Evolutionary conservation across 64 coral and sea anemone species (phyloP).

Genomic region (Pocillopora damicornis): DNA sequence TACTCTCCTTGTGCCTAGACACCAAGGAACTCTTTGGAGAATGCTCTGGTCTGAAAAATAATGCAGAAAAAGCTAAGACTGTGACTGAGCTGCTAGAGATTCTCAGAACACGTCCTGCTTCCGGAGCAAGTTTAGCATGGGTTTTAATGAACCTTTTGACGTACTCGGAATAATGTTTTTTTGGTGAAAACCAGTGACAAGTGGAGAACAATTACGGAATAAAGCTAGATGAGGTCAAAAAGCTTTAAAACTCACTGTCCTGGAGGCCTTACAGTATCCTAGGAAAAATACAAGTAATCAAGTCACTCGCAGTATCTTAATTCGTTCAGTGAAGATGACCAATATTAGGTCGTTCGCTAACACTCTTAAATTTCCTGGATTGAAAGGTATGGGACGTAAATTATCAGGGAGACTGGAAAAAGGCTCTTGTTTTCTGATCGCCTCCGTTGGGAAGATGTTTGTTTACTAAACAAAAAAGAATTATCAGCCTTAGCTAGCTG

Average conservation of each 20-base stretch:
- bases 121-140: conserved; percentile 9
- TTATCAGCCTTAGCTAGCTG: background rate
- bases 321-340: conserved; percentile 17
- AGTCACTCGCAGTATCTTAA: conserved; percentile 22
- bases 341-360: conserved; percentile 8
- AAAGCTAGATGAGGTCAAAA: background rate
- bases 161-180: conserved; percentile 14
- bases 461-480: conserved; percentile 1
- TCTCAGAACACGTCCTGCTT: conserved; percentile 1
- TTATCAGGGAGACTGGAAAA: conserved; percentile 16
- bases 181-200: conserved; percentile 3
- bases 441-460: background rate
- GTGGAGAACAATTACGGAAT: conserved; percentile 8
- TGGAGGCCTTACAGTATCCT: conserved; percentile 12
- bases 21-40: conserved; percentile 9
- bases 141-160: conserved; percentile 5
- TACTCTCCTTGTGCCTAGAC: background rate
- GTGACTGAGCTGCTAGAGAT: conserved; percentile 11
- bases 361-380: conserved; percentile 20
- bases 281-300: no score
- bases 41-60: background rate
- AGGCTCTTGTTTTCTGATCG: conserved; percentile 13
- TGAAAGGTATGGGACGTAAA: conserved; percentile 21
- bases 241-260: conserved; percentile 3
- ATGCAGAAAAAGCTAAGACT: background rate